Evolutionary conservation across 2,888 invertebrate species (phyloP), one percentile per base, ranked within the genome.

Genomic region (Drosophila paranaensis): DNA sequence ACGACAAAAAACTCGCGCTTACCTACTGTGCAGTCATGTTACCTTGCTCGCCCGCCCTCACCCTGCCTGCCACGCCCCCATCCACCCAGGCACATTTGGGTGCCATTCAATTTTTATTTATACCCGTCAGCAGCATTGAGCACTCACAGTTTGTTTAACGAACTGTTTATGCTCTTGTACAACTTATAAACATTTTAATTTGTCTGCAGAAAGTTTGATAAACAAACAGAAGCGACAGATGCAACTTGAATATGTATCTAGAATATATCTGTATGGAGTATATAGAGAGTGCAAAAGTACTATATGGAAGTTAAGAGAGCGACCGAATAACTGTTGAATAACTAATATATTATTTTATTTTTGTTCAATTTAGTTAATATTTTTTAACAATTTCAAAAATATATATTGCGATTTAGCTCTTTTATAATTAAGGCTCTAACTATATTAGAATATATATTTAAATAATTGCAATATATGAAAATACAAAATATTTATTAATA

Each of bases 1-100:
- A 88, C 78, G 68, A 83, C 84, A 71, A 82, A 70, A 65, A 40
- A 54, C 25, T 79, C 53, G 48, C 64, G 77, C 54, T 56, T 20
- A 55, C 56, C 71, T 35, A 16, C 51, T 37, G 9, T 30, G 35
- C 57, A 58, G 20, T 30, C 48, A 39, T 48, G 27, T 16, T 46
- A 8, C 43, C 20, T 2, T 8, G 5, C 48, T 9, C 16, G 10
- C 11, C 1, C 11, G 2, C 16, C 53, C 39, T 33, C n/a, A n/a
- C 60, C 25, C 48, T 45, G 54, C 1, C 40, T 27, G 30, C 40
- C 54, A 54, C 40, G 54, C 40, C 54, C 30, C 30, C 30, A 40
- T 11, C 5, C 5, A 25, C 14, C 39, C 25, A 1, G 8, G 14
- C 33, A n/a, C 39, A 6, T 54, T 27, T 27, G 27, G 27, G 40